phyloP scores from a whole-genome alignment of 35 echinoderm and acorn worm genomes.

The Diadema setosum region DNA sequence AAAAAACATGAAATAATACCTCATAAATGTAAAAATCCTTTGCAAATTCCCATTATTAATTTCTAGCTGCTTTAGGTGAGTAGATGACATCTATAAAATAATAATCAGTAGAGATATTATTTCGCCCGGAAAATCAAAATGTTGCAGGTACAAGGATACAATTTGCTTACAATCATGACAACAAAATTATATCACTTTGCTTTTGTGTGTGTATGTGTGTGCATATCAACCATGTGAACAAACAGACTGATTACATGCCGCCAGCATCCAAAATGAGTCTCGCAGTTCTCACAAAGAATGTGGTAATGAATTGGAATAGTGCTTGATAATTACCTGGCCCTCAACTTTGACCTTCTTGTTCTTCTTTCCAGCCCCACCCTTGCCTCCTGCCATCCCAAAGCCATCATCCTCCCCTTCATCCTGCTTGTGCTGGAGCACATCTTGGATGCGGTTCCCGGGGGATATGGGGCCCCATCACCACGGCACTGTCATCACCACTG shows the following conservation, averaged over 20 bases:
- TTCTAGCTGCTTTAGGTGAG: no score
- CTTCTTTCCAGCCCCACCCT: conserved; percentile 27
- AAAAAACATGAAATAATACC: no score
- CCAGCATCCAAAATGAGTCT: neutral
- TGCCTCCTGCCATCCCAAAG: neutral
- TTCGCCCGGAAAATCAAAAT: no score
- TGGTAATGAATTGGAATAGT: neutral
- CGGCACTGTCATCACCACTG: neutral
- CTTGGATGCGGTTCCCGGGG: conserved; percentile 17
- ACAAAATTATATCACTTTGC: neutral
- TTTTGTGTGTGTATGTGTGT: neutral
- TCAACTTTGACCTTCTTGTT: conserved; percentile 35
- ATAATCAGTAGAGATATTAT: no score
- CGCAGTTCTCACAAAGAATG: neutral
- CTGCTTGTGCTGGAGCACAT: conserved; percentile 45
- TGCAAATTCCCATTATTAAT: no score
- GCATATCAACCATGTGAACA: neutral
- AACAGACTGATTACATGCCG: neutral
- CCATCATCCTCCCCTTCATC: conserved; percentile 66
- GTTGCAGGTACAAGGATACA: neutral
- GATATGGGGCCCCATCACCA: conserved; percentile 27
- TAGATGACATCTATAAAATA: no score
- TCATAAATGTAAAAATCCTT: no score
- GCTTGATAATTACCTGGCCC: neutral
- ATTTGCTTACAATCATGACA: neutral